Conservation (phyloP, 2,113 vertebrate species). For the Amazona guildingii region DNA sequence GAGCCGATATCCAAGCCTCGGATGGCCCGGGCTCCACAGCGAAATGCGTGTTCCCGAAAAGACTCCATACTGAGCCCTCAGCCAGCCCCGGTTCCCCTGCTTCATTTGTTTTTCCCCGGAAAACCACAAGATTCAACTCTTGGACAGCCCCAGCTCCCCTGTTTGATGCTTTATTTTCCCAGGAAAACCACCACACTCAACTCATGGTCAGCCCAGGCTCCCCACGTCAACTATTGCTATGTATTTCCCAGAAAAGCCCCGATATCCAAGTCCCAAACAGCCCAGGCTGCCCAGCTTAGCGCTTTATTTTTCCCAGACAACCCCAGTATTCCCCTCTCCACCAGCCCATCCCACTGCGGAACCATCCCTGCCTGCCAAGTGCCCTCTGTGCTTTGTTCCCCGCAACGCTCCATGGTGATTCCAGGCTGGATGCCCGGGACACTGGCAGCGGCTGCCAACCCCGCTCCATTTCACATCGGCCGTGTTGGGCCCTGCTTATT, state of each 20-base stretch:
- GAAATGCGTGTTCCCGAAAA: background rate
- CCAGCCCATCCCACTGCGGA: background rate
- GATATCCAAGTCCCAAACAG: background rate
- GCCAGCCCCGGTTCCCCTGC: background rate
- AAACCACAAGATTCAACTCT: background rate
- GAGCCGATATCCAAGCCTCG: rapidly evolving
- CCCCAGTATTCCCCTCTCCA: background rate
- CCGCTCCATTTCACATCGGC: rapidly evolving
- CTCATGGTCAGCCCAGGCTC: background rate
- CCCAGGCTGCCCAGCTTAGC: background rate
- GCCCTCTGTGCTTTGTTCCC: background rate
- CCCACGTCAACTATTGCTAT: background rate
- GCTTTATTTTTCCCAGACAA: background rate
- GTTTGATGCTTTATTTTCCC: background rate
- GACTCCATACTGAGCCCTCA: background rate
- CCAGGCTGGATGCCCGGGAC: background rate
- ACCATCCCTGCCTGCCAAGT: background rate
- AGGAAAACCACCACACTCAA: background rate
- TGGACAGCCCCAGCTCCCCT: background rate
- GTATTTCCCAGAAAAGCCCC: background rate
- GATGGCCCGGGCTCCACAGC: rapidly evolving
- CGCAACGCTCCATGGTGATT: background rate
- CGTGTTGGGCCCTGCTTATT: rapidly evolving
- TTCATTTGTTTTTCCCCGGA: background rate
- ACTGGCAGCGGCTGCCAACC: background rate